These are phyloP conservation scores for Atta colombica DNA, from an alignment of 1,140 invertebrate genomes.

Conservation along the genomic window DNA sequence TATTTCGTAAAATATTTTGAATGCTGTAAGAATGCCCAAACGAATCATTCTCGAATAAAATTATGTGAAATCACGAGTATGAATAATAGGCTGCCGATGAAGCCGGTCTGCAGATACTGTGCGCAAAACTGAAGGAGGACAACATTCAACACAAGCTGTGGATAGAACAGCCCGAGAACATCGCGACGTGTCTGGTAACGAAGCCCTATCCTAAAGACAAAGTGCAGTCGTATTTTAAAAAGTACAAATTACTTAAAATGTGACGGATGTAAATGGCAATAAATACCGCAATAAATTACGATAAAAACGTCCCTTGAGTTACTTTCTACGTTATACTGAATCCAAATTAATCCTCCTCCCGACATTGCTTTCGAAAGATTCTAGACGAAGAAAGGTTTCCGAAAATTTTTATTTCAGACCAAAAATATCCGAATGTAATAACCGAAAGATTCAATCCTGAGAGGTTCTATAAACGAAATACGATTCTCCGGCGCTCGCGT, in stretches of 20 bases:
- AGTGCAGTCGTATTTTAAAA: constrained; percentile 94
- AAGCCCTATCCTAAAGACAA: constrained; percentile 96
- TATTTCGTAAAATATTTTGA: not conserved
- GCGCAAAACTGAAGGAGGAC: constrained; percentile 90
- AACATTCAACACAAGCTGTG: constrained; percentile 96
- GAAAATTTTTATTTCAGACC: not conserved
- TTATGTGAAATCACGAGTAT: not conserved
- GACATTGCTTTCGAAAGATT: not conserved
- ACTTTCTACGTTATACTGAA: not conserved
- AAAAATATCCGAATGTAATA: not conserved
- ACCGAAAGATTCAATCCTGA: not conserved
- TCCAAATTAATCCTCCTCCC: not conserved
- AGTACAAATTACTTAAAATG: constrained; percentile 94
- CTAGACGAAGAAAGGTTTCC: not conserved
- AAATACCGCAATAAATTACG: not conserved
- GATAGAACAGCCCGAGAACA: constrained; percentile 99
- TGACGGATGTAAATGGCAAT: constrained; percentile 48
- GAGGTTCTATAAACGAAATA: not conserved
- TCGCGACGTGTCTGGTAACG: constrained; percentile 96
- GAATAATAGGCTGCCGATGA: constrained; percentile 91
- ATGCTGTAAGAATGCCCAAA: not conserved
- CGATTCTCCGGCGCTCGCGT: not conserved
- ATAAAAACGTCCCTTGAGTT: constrained; percentile 4
- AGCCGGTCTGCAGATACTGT: constrained; percentile 89
- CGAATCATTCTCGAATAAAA: not conserved